A percentile compares a stretch with the other conserved stretches of the same genome.
Conservation (phyloP, 2,113 vertebrate genomes). For the Protomyctophum bolini region DNA sequence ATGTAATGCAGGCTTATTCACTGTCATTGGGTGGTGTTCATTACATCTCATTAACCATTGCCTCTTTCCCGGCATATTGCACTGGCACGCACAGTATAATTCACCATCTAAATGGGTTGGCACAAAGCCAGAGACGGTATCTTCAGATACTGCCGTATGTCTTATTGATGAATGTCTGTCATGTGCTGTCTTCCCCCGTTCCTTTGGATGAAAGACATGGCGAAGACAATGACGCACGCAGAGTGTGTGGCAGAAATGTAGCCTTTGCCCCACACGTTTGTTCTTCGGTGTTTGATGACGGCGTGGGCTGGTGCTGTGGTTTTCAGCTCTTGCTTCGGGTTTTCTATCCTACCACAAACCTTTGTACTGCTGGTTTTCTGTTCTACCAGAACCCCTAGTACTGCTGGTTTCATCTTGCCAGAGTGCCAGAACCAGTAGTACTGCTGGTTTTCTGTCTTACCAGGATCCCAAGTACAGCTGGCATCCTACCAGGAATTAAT, state of each 20-base stretch:
- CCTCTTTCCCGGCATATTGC: background rate
- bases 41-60: constrained; percentile 8
- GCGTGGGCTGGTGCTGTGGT: background rate
- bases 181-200: background rate
- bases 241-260: background rate
- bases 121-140: background rate
- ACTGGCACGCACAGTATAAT: constrained; percentile 10
- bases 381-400: no score
- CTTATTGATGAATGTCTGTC: background rate
- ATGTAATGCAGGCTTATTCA: background rate
- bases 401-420: no score
- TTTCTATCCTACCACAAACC: no score
- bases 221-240: background rate
- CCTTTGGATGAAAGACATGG: background rate
- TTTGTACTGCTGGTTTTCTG: no score
- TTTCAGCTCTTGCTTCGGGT: background rate
- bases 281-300: background rate
- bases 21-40: background rate
- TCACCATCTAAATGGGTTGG: constrained; percentile 36
- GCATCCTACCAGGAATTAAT: no score
- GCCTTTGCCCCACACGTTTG: background rate
- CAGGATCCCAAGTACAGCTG: no score
- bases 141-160: constrained; percentile 8
- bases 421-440: no score
- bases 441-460: no score